Evolutionary conservation across 2,888 invertebrate species (phyloP).

Genomic region (Dryobotodes eremita): DNA sequence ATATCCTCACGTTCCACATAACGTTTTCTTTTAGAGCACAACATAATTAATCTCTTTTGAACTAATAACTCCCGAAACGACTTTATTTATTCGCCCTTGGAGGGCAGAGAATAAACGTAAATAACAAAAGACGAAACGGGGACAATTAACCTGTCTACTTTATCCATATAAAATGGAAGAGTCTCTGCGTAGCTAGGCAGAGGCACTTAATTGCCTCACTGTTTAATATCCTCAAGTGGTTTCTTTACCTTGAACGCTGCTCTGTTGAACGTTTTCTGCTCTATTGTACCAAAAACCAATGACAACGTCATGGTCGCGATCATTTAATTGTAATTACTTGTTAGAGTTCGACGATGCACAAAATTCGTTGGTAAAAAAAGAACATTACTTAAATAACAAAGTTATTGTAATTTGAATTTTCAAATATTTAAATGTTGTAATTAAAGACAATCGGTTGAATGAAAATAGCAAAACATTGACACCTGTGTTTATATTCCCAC

Average conservation of each 20-base stretch:
- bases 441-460: conserved; percentile 3
- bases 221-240: conserved; percentile 63
- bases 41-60: conserved; percentile 39
- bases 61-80: conserved; percentile 39
- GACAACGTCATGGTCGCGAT: conserved; percentile 33
- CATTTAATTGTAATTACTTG: conserved; percentile 16
- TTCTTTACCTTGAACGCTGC: conserved; percentile 59
- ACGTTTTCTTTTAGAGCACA: not conserved
- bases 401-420: not conserved
- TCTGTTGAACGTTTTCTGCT: conserved; percentile 30
- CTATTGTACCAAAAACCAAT: conserved; percentile 42
- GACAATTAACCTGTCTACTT: conserved; percentile 64
- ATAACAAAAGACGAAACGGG: conserved; percentile 60
- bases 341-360: not conserved
- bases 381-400: not conserved
- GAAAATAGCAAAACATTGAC: conserved; percentile 34
- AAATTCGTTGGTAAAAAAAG: conserved; percentile 6
- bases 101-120: conserved; percentile 58
- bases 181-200: conserved; percentile 32
- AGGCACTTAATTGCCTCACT: conserved; percentile 53
- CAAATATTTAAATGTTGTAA: conserved; percentile 22
- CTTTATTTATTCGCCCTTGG: conserved; percentile 51
- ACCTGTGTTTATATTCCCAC: conserved; percentile 43
- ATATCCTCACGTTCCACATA: conserved; percentile 20
- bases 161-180: conserved; percentile 59